phyloP scores from a whole-genome alignment of 2,113 vertebrate genomes.

The Cyprinus carpio region DNA sequence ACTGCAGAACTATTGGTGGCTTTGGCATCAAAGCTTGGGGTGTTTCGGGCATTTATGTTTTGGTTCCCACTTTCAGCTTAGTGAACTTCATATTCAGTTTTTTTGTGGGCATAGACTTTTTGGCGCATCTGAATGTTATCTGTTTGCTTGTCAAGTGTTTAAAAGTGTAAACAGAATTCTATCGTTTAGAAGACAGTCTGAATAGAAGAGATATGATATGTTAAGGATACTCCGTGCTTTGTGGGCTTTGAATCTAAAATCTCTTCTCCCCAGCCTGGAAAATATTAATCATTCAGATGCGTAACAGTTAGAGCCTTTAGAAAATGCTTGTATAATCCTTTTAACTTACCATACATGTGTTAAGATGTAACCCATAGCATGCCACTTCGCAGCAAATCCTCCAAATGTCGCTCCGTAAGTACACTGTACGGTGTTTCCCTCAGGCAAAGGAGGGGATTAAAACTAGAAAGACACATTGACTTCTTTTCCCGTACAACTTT shows the following conservation, averaged over 20 bases:
- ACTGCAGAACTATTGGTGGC: conserved; percentile 62
- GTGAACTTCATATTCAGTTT: conserved; percentile 13
- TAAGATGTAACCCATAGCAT: neutral
- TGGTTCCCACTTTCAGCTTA: conserved; percentile 45
- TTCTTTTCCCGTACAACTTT: conserved; percentile 24
- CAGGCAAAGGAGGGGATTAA: conserved; percentile 42
- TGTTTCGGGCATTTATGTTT: neutral
- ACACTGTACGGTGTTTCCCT: conserved; percentile 12
- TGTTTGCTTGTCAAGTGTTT: conserved; percentile 7
- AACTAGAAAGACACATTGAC: conserved; percentile 13
- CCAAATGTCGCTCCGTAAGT: conserved; percentile 26
- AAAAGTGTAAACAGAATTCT: conserved; percentile 5
- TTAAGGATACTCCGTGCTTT: conserved; percentile 15
- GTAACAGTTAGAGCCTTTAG: conserved; percentile 15
- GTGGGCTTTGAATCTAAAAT: conserved; percentile 8
- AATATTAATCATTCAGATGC: conserved; percentile 2
- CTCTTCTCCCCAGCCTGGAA: conserved; percentile 4
- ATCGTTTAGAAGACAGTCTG: neutral
- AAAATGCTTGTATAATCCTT: neutral
- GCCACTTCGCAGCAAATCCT: neutral
- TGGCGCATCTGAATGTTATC: conserved; percentile 17
- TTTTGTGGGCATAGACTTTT: conserved; percentile 22
- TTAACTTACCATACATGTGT: neutral
- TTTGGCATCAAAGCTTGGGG: conserved; percentile 46
- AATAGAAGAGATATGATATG: conserved; percentile 13